phyloP scores from a whole-genome alignment of 2,113 vertebrate species.

The Mirounga angustirostris region DNA sequence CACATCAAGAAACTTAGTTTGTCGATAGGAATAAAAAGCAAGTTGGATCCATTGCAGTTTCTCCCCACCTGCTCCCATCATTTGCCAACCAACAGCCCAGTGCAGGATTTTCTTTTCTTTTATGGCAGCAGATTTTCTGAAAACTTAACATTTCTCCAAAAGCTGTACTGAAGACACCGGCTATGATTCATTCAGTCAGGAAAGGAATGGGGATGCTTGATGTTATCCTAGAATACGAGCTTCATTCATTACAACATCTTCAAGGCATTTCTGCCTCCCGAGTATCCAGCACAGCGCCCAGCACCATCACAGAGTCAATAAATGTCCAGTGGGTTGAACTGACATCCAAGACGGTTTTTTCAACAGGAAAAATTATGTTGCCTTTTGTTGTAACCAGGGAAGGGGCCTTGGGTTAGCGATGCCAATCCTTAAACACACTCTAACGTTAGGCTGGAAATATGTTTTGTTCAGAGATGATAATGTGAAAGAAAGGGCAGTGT shows the following conservation, averaged over 20 bases:
- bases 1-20: neutral
- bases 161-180: neutral
- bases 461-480: neutral
- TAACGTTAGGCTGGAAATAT: neutral
- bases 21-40: neutral
- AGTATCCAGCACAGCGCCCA: neutral
- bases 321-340: neutral
- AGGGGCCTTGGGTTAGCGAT: neutral
- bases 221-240: neutral
- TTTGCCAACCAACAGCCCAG: neutral
- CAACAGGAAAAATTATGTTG: neutral
- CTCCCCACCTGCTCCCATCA: neutral
- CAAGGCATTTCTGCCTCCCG: neutral
- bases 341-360: neutral
- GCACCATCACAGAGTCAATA: neutral
- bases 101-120: neutral
- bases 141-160: slow-evolving; percentile 29
- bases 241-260: neutral
- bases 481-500: neutral
- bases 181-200: neutral
- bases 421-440: neutral
- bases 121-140: neutral
- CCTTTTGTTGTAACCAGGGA: neutral
- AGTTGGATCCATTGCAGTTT: neutral
- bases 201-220: neutral